Base-by-base conservation (phyloP, 2,113 vertebrate species). In the Syngnathus scovelli region DNA sequence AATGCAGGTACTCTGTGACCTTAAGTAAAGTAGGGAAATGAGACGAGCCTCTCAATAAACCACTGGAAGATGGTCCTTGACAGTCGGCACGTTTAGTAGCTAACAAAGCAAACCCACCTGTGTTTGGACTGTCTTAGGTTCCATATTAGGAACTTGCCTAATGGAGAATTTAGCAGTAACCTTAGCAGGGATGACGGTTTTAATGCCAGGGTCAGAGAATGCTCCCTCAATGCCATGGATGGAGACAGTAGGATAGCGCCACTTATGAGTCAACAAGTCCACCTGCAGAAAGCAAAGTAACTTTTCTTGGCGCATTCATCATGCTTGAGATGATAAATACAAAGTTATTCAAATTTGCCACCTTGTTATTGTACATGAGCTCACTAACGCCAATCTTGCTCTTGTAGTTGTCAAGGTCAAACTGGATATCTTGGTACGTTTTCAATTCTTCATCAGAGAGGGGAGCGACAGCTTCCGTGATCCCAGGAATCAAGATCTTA, bases 141-240 rank as follows among this genome's bases (percentile, higher is more conserved):
- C 89, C 95, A 96, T 96, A 76, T 95, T 37, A 4, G 94, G 94
- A 6, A 96, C 95, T 64, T 94, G 93, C 13, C 92, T 90, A 62
- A 98, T 95, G 33, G 96, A 99, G 85, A 98, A 98, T 67, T 98
- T 99, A 1, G 91, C 94, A 0, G 46, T 92, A 9, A 98, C 95
- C 77, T 92, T 93, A 77, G 92, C 90, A 0, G 96, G 95, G 41
- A 96, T 96, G 52, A 96, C 95, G 0, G 95, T 98, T 88, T 98
- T 98, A 13, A 91, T 85, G 67, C 94, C 94, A 0, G 88, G 52
- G 69, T 90, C 90, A 9, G 93, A 90, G 83, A 95, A 97, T 0
- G 93, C 95, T 1, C 95, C 96, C 77, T 95, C 93, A 0, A 96
- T 94, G 52, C 95, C 94, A 6, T 98, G 94, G 83, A 98, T 92